A percentile compares a stretch with the other conserved stretches of the same genome.
phyloP scores from a whole-genome alignment of 1,140 invertebrate species.

The Zophobas morio region DNA sequence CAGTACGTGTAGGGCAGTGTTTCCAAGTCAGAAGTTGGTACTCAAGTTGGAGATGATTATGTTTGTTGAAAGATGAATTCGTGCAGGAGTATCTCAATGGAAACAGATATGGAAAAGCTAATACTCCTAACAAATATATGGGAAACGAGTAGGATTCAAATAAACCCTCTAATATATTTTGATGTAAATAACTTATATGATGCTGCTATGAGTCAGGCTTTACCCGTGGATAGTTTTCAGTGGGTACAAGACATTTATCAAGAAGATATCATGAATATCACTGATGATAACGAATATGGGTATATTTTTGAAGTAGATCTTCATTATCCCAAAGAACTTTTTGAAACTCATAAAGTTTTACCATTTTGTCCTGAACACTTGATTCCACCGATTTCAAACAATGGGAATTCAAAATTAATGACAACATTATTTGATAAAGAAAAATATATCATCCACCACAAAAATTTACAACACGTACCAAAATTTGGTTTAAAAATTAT shows the following conservation, averaged over 20 bases:
- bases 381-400: constrained; percentile 41
- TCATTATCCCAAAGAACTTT: constrained; percentile 61
- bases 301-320: constrained; percentile 71
- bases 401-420: constrained; percentile 60
- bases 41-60: constrained; percentile 34
- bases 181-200: constrained; percentile 74
- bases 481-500: constrained; percentile 34
- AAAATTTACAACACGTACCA: constrained; percentile 10
- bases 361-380: constrained; percentile 65
- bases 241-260: constrained; percentile 66
- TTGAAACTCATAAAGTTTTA: constrained; percentile 63
- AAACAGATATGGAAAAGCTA: constrained; percentile 50
- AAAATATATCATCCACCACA: constrained; percentile 44
- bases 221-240: constrained; percentile 68
- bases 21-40: no score
- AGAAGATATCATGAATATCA: constrained; percentile 59
- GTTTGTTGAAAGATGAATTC: constrained; percentile 60
- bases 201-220: constrained; percentile 67
- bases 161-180: constrained; percentile 64
- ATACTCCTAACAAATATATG: constrained; percentile 45
- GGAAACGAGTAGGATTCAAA: constrained; percentile 43
- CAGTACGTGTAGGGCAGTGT: no score
- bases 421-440: constrained; percentile 58
- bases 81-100: constrained; percentile 54
- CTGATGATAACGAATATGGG: constrained; percentile 65